Base-by-base conservation (phyloP, 2,797 vertebrate genomes). In the Syngnathus acus region DNA sequence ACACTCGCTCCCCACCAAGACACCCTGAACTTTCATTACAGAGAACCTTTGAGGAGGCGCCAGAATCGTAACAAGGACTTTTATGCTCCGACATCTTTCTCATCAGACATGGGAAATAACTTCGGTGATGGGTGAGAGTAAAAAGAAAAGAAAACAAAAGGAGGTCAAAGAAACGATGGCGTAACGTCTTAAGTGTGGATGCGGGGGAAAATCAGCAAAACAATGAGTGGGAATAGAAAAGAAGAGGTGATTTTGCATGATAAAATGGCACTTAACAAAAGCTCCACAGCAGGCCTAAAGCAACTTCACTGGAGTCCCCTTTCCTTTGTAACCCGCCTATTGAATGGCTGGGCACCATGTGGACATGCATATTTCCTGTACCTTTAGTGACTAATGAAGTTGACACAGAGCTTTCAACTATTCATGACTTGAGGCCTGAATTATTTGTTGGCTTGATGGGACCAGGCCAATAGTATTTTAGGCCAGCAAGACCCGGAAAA, bases 381-480 rank as follows among this genome's bases (percentile, higher is more conserved):
- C 78, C 67, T 0, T 80, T 80, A 81, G 86, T 82, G 85, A 80
- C 88, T 89, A 88, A 89, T 87, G 85, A 87, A 88, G 86, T 89
- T 89, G 86, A 88, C 88, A 85, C 82, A 77, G 78, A 65, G 66
- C 77, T 87, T 89, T 88, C 82, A 83, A 75, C 79, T 80, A 85
- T 87, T 85, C 85, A 86, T 84, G 82, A 88, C 82, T 85, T 54
- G 51, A 76, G 79, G 81, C 68, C 73, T 82, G 77, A 83, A 86
- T 87, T 87, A 87, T 89, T 87, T 83, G 84, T 84, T 63, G 76
- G 76, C 73, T 81, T 85, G 81, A 85, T 84, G 82, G 79, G 82
- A 80, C 82, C 74, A 81, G 75, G 68, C 78, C 75, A 87, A 84
- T 76, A 76, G 76, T 74, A 72, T 84, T 86, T 87, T 75, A 72